Conservation (phyloP, 2,888 invertebrate species). For the Agrochola lota region DNA sequence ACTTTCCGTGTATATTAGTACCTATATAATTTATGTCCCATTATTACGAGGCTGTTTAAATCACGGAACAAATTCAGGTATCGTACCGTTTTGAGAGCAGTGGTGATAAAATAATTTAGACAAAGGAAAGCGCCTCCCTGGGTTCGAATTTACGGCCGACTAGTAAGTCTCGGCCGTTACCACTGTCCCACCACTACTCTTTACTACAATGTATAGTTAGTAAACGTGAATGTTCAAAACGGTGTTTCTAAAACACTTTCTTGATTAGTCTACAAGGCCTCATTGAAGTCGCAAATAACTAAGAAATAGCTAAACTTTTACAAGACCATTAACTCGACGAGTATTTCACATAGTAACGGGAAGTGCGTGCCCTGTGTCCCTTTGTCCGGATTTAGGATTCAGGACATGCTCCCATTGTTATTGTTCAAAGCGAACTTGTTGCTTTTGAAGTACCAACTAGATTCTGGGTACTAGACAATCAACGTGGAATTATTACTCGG, state of each 20-base stretch:
- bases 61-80: not conserved
- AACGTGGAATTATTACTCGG: conserved; percentile 19
- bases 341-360: conserved; percentile 39
- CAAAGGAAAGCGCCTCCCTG: too few species aligned
- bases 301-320: conserved; percentile 4
- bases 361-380: conserved; percentile 46
- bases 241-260: not conserved
- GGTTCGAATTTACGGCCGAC: too few species aligned
- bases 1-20: not conserved
- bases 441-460: conserved; percentile 44
- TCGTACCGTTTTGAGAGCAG: not conserved
- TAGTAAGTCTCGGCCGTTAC: too few species aligned
- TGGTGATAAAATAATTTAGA: too few species aligned
- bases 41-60: not conserved
- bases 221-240: not conserved
- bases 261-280: not conserved
- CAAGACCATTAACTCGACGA: conserved; percentile 32
- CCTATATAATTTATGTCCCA: not conserved
- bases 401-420: conserved; percentile 56
- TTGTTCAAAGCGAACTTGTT: conserved; percentile 61
- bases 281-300: not conserved
- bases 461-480: conserved; percentile 52
- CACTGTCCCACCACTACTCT: too few species aligned
- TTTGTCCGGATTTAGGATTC: conserved; percentile 55
- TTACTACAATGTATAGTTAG: not conserved